These are phyloP conservation scores for Fistularia commersonii DNA, from an alignment of 2,797 vertebrate genomes.

Conservation along the genomic window DNA sequence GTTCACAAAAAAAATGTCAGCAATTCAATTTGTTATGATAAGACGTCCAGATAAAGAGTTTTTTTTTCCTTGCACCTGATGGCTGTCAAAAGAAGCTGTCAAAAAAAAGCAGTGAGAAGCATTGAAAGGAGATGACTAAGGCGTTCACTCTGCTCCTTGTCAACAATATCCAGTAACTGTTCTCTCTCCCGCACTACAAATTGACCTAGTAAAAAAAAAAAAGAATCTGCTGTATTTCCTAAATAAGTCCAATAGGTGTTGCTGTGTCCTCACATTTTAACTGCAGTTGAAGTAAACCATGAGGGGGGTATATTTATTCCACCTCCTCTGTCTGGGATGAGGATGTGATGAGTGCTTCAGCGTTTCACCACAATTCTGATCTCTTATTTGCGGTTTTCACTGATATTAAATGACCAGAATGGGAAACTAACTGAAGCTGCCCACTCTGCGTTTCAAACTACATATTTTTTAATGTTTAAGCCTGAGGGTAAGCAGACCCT, in stretches of 20 bases:
- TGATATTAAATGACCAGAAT: conserved; percentile 11
- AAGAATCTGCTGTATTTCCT: conserved; percentile 2
- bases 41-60: too few species aligned
- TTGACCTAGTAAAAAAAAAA: too few species aligned
- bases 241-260: conserved; percentile 34
- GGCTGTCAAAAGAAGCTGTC: too few species aligned
- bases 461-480: conserved; percentile 14
- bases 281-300: background rate
- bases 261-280: conserved; percentile 16
- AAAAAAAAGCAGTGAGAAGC: too few species aligned
- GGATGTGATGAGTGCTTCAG: conserved; percentile 33
- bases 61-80: too few species aligned
- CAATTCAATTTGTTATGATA: too few species aligned
- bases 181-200: too few species aligned
- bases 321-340: conserved; percentile 19
- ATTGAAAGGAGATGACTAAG: too few species aligned
- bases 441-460: conserved; percentile 15
- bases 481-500: too few species aligned
- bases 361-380: conserved; percentile 20
- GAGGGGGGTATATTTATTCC: conserved; percentile 21
- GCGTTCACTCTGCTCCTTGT: too few species aligned
- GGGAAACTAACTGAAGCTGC: conserved; percentile 14
- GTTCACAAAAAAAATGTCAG: too few species aligned
- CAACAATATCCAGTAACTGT: too few species aligned
- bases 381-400: conserved; percentile 15